Percentiles rank a stretch among this genome's conserved stretches.
Evolutionary conservation across 1,140 invertebrate species (phyloP).

Genomic region (Diploscapter pachys): DNA sequence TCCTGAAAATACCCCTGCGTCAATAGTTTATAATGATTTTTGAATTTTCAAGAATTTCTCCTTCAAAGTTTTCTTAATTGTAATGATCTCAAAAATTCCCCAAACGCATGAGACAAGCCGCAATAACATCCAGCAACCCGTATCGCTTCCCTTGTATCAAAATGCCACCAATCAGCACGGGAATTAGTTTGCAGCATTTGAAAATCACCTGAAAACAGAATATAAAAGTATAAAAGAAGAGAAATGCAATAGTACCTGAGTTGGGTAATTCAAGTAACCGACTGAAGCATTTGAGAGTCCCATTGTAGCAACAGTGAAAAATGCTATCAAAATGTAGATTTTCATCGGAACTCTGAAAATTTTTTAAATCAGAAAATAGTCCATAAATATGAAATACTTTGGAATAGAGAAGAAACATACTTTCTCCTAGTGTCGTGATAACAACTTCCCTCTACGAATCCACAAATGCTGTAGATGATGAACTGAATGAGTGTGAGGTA

Average conservation of each 20-base stretch:
- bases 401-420: slow-evolving; percentile 62
- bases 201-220: slow-evolving; percentile 69
- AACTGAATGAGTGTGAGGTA: slow-evolving; percentile 90
- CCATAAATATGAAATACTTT: not conserved
- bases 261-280: slow-evolving; percentile 93
- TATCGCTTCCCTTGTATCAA: slow-evolving; percentile 84
- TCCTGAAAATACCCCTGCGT: slow-evolving; percentile 56
- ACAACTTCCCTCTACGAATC: slow-evolving; percentile 72
- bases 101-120: slow-evolving; percentile 80
- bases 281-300: slow-evolving; percentile 88
- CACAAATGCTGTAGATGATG: slow-evolving; percentile 77
- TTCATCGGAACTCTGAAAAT: slow-evolving; percentile 75
- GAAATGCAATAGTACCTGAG: slow-evolving; percentile 60
- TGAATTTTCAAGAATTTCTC: not conserved
- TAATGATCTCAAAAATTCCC: slow-evolving; percentile 56
- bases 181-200: slow-evolving; percentile 93
- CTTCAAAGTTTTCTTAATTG: too few relatives aligned
- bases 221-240: not conserved
- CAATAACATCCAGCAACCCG: slow-evolving; percentile 75
- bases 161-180: slow-evolving; percentile 84
- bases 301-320: slow-evolving; percentile 88
- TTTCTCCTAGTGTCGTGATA: slow-evolving; percentile 68
- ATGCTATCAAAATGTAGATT: slow-evolving; percentile 76
- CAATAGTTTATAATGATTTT: not conserved
- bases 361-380: slow-evolving; percentile 9